Base-by-base conservation (phyloP, 2,113 vertebrate species). In the Dasyprocta punctata region DNA sequence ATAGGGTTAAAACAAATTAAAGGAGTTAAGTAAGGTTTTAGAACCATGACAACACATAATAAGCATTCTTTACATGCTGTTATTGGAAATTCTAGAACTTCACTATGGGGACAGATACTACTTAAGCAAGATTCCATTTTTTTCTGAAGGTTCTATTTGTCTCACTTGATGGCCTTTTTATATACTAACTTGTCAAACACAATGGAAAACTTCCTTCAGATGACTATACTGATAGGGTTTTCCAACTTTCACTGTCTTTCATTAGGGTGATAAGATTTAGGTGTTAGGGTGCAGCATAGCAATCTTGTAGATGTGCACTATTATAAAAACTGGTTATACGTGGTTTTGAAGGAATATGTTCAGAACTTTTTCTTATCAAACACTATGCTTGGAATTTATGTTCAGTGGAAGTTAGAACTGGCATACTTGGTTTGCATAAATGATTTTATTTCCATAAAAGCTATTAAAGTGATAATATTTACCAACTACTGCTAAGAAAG, bases 401-500 rank as follows among this genome's bases (percentile, higher is more conserved):
- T 60, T 77, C 54, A 73, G 0, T 19, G 44, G 77, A 87, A 36
- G 7, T 80, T 69, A 89, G 14, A 20, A 71, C 47, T 78, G 12
- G 56, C 38, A 36, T 92, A 44, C 94, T 33, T 22, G 20, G 92
- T 94, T 97, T 4, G 19, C 89, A 54, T 56, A 61, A 77, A 77
- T 95, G 0, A 75, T 9, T 93, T 3, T 56, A 7, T 84, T 94
- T 95, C 71, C 1, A 20, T 65, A 71, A 86, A 78, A 89, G 49
- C 1, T 85, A 56, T 63, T 85, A 65, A 65, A 58, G 73, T 67
- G 5, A 26, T 3, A 84, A 44, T 88, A 63, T 81, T 95, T 90
- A 78, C 30, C 7, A 65, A 54, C 95, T 97, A 54, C 0, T 94
- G 78, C n/a, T 77, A 85, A 58, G 41, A 78, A 95, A 96, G 93